Percentiles rank a stretch among this genome's conserved stretches.
phyloP scores from a whole-genome alignment of 2,888 invertebrate genomes.

The Chrysolina americana region DNA sequence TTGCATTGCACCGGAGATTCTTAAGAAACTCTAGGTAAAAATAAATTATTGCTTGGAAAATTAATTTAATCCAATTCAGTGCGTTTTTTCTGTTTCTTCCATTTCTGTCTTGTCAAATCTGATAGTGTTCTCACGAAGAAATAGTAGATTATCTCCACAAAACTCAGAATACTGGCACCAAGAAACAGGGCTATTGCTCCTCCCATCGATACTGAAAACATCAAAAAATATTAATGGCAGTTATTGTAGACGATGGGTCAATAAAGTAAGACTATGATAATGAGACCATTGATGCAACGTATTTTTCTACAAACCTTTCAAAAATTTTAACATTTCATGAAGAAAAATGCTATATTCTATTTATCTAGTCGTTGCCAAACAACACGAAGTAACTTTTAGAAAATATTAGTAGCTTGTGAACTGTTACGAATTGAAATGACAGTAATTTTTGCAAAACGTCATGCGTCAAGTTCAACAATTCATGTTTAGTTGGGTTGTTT shows the following conservation, averaged over 20 bases:
- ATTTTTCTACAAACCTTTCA: no score
- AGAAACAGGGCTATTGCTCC: constrained; percentile 75
- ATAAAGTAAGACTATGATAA: no score
- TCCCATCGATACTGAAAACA: constrained; percentile 73
- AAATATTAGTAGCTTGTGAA: no score
- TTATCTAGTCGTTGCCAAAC: no score
- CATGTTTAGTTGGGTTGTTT: no score
- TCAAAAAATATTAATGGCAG: background rate
- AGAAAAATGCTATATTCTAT: no score
- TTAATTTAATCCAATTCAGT: background rate
- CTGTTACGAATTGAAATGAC: no score
- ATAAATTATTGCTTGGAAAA: background rate
- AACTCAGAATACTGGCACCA: constrained; percentile 75
- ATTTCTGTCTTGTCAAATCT: constrained; percentile 20
- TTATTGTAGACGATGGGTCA: background rate
- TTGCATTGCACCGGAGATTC: background rate
- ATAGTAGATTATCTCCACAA: constrained; percentile 74
- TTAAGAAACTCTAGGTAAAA: background rate
- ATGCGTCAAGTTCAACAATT: no score
- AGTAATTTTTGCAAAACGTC: no score
- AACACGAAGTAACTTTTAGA: no score
- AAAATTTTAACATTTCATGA: no score
- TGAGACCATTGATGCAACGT: no score
- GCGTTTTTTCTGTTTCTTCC: background rate
- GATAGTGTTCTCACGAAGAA: constrained; percentile 62